Percentiles rank a stretch among this genome's conserved stretches.
These are phyloP conservation scores for Cariama cristata DNA, from an alignment of 2,113 vertebrate genomes.

Conservation along the genomic window DNA sequence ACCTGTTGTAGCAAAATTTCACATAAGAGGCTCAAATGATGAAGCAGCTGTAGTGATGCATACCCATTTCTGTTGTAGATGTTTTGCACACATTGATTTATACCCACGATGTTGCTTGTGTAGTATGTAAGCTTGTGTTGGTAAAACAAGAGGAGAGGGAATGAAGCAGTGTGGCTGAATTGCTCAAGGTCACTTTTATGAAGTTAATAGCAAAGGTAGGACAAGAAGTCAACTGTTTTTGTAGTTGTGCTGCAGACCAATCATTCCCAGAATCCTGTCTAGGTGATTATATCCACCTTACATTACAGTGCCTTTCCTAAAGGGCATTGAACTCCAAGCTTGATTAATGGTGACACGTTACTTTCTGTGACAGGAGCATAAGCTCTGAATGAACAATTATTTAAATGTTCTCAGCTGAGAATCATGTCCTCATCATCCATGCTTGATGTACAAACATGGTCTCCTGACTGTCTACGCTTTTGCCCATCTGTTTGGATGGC, in stretches of 20 bases:
- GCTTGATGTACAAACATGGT: constrained; percentile 79
- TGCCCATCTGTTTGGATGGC: constrained; percentile 83
- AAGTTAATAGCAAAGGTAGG: neutral
- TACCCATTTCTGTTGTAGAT: neutral
- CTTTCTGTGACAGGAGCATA: constrained; percentile 72
- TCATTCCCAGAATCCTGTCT: neutral
- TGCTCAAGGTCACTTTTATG: neutral
- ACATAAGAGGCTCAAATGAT: neutral
- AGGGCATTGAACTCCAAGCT: neutral
- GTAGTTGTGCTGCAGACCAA: neutral
- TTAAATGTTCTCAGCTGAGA: constrained; percentile 78
- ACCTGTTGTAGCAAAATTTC: neutral
- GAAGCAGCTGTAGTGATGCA: neutral
- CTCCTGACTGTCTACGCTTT: constrained; percentile 78
- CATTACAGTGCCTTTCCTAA: constrained; percentile 31
- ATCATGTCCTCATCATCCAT: constrained; percentile 76
- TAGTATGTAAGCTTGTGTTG: neutral
- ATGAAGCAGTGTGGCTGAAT: neutral
- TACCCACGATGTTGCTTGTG: neutral
- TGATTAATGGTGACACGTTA: constrained; percentile 60
- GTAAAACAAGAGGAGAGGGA: neutral
- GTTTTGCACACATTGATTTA: neutral
- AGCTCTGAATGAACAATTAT: constrained; percentile 77
- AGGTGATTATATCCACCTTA: neutral
- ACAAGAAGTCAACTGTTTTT: neutral